These are phyloP conservation scores for Xanthia icteritia DNA, from an alignment of 2,888 invertebrate genomes.

Conservation along the genomic window DNA sequence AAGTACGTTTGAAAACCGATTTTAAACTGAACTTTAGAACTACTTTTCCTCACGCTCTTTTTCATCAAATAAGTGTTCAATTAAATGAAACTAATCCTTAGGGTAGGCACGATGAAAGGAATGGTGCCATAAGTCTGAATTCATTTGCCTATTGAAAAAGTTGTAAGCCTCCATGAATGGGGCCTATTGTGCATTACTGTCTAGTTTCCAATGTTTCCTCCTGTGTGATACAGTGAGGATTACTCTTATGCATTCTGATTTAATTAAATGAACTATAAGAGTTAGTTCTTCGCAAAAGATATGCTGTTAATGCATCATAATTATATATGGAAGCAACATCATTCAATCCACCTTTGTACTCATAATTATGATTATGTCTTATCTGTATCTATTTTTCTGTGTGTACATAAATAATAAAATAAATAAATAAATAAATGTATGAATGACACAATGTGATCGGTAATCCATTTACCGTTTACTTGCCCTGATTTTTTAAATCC, in stretches of 20 bases:
- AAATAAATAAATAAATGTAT: no score
- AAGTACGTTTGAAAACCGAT: neutral
- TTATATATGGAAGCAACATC: neutral
- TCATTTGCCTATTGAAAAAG: constrained; percentile 27
- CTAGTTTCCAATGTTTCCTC: constrained; percentile 13
- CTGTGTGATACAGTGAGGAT: neutral
- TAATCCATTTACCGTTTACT: neutral
- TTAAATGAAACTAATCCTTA: neutral
- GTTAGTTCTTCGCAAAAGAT: neutral
- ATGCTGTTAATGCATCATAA: neutral
- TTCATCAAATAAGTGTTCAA: neutral
- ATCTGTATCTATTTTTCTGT: no score
- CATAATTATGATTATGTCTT: no score
- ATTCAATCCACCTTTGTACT: no score
- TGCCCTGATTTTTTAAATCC: neutral
- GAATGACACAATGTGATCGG: neutral
- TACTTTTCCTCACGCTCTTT: neutral
- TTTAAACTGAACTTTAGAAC: neutral
- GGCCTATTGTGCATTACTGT: constrained; percentile 1
- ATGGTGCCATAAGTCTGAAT: neutral
- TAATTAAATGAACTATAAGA: neutral
- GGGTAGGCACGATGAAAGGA: neutral
- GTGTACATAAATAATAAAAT: no score
- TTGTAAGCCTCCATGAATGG: constrained; percentile 15
- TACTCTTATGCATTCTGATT: neutral